Percentiles rank a stretch among this genome's conserved stretches.
These are phyloP conservation scores for Schmidtea mediterranea DNA, from an alignment of 1,140 invertebrate species.

Conservation along the genomic window DNA sequence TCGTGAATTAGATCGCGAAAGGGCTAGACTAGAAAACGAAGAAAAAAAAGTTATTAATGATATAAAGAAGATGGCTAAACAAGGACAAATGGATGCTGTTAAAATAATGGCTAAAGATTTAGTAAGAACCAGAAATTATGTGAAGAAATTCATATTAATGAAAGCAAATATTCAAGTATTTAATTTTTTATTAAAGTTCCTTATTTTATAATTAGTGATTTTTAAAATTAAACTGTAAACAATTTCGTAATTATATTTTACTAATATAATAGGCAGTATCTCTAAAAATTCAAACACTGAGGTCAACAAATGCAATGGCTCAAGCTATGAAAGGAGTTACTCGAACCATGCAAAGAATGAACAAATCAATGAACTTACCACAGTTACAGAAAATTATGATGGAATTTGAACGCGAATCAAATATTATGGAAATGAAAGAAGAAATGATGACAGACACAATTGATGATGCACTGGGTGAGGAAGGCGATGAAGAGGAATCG, in stretches of 20 bases:
- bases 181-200: no score
- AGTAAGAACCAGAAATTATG: conserved; percentile 61
- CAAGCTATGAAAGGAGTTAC: conserved; percentile 97
- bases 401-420: conserved; percentile 96
- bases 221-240: no score
- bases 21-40: conserved; percentile 78
- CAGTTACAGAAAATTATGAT: conserved; percentile 95
- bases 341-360: conserved; percentile 92
- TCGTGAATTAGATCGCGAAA: conserved; percentile 76
- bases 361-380: conserved; percentile 70
- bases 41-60: conserved; percentile 94
- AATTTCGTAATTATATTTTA: no score
- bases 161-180: conserved; percentile 59
- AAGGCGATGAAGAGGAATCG: conserved; percentile 76
- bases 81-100: conserved; percentile 97
- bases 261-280: conserved; percentile 53
- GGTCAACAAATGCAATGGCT: conserved; percentile 96
- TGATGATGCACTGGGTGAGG: conserved; percentile 93
- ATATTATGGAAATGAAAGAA: conserved; percentile 99
- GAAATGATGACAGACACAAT: conserved; percentile 99
- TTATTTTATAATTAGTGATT: no score
- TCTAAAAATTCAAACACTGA: conserved; percentile 83
- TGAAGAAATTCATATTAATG: conserved; percentile 98
- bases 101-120: conserved; percentile 99
- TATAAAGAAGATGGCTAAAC: conserved; percentile 95